phyloP scores from a whole-genome alignment of 2,113 vertebrate genomes.

The Varanus salvator region DNA sequence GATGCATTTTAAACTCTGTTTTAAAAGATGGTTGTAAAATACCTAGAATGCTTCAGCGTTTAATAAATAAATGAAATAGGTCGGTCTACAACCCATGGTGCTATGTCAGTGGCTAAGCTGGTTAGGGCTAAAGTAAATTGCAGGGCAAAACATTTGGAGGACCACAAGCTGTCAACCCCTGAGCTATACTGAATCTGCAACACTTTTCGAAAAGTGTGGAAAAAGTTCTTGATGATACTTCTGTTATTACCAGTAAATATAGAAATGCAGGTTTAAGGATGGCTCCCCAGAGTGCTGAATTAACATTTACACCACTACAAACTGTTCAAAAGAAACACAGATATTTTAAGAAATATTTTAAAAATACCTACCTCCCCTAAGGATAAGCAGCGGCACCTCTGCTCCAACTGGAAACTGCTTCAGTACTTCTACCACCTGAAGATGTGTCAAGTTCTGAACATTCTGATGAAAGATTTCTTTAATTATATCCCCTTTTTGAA shows the following conservation, averaged over 20 bases:
- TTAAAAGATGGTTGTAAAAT: too few species aligned
- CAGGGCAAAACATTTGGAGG: too few species aligned
- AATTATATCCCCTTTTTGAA: constrained; percentile 95
- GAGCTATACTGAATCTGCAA: not conserved
- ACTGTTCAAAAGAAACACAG: not conserved
- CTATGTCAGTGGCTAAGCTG: too few species aligned
- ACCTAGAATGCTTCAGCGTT: too few species aligned
- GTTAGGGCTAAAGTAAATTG: too few species aligned
- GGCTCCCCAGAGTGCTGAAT: not conserved
- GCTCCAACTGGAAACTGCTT: constrained; percentile 94
- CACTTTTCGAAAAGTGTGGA: not conserved
- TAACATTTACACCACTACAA: not conserved
- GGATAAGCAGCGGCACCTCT: constrained; percentile 91
- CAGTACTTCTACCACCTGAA: constrained; percentile 97
- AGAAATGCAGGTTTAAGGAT: not conserved
- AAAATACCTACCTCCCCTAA: constrained; percentile 89
- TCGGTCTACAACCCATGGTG: too few species aligned
- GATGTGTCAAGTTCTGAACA: constrained; percentile 92
- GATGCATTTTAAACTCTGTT: too few species aligned
- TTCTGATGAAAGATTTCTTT: constrained; percentile 97
- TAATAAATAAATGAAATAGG: too few species aligned
- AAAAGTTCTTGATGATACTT: not conserved
- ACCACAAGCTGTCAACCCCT: too few species aligned
- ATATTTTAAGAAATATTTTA: not conserved
- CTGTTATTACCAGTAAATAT: not conserved